phyloP scores from a whole-genome alignment of 2,797 vertebrate genomes.

The Oryzias sinensis region DNA sequence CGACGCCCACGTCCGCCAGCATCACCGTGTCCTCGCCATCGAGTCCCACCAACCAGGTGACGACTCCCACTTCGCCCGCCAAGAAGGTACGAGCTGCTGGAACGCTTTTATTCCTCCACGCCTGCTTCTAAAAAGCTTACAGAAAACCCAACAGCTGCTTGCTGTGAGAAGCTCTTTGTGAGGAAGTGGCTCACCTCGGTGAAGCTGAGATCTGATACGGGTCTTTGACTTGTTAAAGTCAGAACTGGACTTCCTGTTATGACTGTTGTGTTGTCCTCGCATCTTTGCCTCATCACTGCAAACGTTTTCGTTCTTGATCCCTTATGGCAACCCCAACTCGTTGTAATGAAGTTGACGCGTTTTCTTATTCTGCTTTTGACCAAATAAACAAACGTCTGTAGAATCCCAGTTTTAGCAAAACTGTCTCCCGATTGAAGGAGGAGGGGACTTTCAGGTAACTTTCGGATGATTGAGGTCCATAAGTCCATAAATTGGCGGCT shows the following conservation, averaged over 20 bases:
- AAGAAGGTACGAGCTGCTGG: conserved; percentile 86
- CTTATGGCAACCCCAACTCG: too few relatives aligned
- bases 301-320: too few relatives aligned
- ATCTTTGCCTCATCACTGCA: too few relatives aligned
- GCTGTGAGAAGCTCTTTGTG: not conserved
- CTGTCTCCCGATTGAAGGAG: too few relatives aligned
- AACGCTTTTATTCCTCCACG: not conserved
- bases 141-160: too few relatives aligned
- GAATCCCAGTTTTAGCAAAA: too few relatives aligned
- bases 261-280: not conserved
- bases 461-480: too few relatives aligned
- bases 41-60: conserved; percentile 85
- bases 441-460: too few relatives aligned
- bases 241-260: not conserved
- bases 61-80: conserved; percentile 87
- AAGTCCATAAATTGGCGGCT: too few relatives aligned
- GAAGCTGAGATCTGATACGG: not conserved
- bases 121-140: not conserved
- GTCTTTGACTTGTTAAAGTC: not conserved
- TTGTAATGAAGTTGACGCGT: too few relatives aligned
- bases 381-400: too few relatives aligned
- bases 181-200: conserved; percentile 1
- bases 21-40: conserved; percentile 79
- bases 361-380: too few relatives aligned
- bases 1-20: conserved; percentile 70